Base-by-base conservation (phyloP, 2,888 invertebrate genomes). In the Campaea margaritaria region DNA sequence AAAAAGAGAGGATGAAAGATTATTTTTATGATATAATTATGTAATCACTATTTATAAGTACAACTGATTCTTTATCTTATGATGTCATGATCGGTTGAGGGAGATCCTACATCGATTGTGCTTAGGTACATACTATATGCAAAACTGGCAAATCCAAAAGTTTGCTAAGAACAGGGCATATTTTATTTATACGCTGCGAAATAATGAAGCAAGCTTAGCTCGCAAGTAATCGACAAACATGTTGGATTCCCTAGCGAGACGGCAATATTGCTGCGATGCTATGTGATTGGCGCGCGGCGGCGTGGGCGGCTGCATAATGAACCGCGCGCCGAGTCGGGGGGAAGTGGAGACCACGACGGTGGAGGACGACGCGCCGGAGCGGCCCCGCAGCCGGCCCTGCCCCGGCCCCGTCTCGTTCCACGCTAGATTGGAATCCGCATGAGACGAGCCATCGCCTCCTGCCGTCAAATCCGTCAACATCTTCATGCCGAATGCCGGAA, bases 291-390 rank as follows among this genome's bases (percentile, higher is more conserved):
- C 89, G 87, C 87, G 85, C 78, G 82, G 83, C 81, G 82, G 84
- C 81, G 86, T 83, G 87, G 88, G 88, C 81, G 87, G 86, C 83
- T 89, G 91, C 89, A 91, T 91, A 91, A 91, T 91, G 91, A 90
- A 87, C 86, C 85, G 76, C 74, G 14, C 14, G 39, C 74, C 69
- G 70, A 73, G 78, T 67, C 64, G 70, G 78, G 71, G 58, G 68
- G 58, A 64, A 66, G 78, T 73, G 75, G 73, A 72, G 68, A 74
- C 73, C 65, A 58, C 68, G 70, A 34, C 34, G 38, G 2, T 5
- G 21, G 38, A 38, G 12, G 38, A 38, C 11, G 13, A 41, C 42
- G 42, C n/a, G 45, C 27, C 39, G 0, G 34, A 41, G 53, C 46
- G 63, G 47, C 58, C 46, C 59, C 55, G 39, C 27, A 28, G n/a